Conservation (phyloP, 2,888 invertebrate species). For the Mythimna impura region DNA sequence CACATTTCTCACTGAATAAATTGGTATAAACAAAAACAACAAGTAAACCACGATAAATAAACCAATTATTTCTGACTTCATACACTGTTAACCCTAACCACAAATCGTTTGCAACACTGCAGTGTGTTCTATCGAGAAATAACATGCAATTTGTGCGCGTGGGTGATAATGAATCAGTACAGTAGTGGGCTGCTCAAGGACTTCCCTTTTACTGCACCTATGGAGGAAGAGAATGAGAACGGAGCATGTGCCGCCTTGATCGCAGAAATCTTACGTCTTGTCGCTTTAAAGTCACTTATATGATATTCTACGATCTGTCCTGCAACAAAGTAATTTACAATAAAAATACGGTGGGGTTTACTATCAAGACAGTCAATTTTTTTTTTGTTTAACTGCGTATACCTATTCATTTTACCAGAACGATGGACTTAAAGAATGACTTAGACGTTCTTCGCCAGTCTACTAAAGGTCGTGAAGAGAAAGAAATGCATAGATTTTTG, state of each 20-base stretch:
- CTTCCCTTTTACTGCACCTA: constrained; percentile 85
- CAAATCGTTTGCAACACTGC: constrained; percentile 60
- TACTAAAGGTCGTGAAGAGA: neutral
- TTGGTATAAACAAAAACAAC: constrained; percentile 1
- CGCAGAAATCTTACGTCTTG: constrained; percentile 28
- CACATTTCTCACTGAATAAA: too few relatives aligned
- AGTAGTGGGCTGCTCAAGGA: constrained; percentile 85
- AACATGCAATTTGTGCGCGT: constrained; percentile 77
- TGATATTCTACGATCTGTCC: neutral
- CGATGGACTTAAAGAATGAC: too few relatives aligned
- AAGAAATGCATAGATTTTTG: neutral
- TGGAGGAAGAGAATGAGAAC: constrained; percentile 73
- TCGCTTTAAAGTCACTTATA: constrained; percentile 11
- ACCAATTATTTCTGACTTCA: constrained; percentile 51
- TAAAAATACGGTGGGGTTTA: constrained; percentile 12
- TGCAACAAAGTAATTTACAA: constrained; percentile 25
- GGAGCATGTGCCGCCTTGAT: constrained; percentile 62
- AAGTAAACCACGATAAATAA: constrained; percentile 16
- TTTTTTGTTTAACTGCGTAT: neutral
- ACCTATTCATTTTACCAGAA: neutral
- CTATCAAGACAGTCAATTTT: neutral
- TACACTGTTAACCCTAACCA: constrained; percentile 62
- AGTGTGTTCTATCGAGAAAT: constrained; percentile 69
- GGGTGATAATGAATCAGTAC: constrained; percentile 85
- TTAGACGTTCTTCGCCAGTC: neutral